Evolutionary conservation across 2,888 invertebrate species (phyloP).

Genomic region (Craniophora ligustri): DNA sequence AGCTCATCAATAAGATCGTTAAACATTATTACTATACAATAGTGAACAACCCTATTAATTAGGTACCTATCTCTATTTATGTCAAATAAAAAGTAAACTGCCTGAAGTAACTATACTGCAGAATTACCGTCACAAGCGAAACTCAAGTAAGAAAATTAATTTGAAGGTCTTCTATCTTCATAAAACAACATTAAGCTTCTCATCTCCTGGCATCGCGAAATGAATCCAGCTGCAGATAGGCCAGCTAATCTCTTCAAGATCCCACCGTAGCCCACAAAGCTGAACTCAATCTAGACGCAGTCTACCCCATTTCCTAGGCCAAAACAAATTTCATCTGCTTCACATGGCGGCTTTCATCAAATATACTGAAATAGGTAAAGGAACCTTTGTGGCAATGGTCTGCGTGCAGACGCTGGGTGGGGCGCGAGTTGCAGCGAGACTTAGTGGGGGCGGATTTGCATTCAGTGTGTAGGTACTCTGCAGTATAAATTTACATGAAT

Average conservation of each 20-base stretch:
- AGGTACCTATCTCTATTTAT: no score
- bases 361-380: slow-evolving; percentile 60
- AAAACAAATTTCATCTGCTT: slow-evolving; percentile 61
- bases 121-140: no score
- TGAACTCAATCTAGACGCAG: slow-evolving; percentile 56
- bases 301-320: slow-evolving; percentile 54
- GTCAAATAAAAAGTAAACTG: no score
- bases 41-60: no score
- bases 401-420: slow-evolving; percentile 36
- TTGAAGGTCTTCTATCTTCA: background rate
- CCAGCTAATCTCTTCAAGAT: slow-evolving; percentile 46
- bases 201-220: slow-evolving; percentile 47
- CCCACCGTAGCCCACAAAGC: slow-evolving; percentile 53
- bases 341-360: slow-evolving; percentile 47
- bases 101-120: no score
- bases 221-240: slow-evolving; percentile 33
- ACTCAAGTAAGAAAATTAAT: background rate
- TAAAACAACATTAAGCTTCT: slow-evolving; percentile 15
- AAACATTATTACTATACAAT: no score
- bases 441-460: background rate
- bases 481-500: no score
- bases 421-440: slow-evolving; percentile 29
- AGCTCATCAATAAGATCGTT: no score
- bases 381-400: slow-evolving; percentile 63
- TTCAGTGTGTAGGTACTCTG: no score